Conservation (phyloP, 2,113 vertebrate species). For the Mystacornis crossleyi region DNA sequence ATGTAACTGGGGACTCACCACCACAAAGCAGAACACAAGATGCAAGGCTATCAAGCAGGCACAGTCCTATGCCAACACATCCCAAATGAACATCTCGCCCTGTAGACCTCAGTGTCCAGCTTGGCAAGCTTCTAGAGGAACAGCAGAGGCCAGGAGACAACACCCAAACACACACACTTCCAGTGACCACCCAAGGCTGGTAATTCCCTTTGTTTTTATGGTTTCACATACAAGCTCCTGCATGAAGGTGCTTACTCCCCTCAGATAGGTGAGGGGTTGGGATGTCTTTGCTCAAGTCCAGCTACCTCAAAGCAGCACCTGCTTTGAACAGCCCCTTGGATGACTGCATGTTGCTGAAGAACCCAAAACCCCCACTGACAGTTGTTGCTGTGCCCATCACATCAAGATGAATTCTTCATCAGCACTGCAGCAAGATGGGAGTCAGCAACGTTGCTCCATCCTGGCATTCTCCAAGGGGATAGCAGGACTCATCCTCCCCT, state of each 20-base stretch:
- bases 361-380: neutral
- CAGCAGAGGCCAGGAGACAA: neutral
- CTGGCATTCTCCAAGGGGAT: neutral
- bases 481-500: neutral
- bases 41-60: neutral
- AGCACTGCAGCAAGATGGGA: neutral
- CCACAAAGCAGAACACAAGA: neutral
- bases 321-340: neutral
- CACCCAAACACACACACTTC: neutral
- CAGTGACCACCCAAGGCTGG: neutral
- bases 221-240: neutral
- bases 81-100: neutral
- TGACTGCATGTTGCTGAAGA: neutral
- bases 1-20: neutral
- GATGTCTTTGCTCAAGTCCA: neutral
- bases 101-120: accelerated
- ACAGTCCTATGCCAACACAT: neutral
- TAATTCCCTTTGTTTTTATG: neutral
- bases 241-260: neutral
- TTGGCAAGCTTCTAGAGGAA: neutral
- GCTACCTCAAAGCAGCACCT: neutral
- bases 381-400: neutral
- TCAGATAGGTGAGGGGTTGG: neutral
- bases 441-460: accelerated
- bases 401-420: neutral